Percentiles rank a stretch among this genome's conserved stretches.
Conservation (phyloP, 2,888 invertebrate species). For the Sepiola atlantica region DNA sequence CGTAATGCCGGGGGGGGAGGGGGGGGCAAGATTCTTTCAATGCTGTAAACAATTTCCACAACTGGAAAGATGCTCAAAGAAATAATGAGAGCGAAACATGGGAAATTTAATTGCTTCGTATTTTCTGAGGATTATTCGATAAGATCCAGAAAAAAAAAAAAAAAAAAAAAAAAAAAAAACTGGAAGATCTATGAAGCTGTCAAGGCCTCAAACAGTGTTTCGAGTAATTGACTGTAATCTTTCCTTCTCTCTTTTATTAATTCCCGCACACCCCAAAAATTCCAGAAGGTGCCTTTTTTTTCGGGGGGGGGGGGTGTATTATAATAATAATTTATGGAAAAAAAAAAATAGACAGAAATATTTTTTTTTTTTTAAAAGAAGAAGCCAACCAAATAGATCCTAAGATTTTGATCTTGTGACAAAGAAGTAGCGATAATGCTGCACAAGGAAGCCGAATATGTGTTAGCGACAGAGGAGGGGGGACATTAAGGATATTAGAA, state of each 20-base stretch:
- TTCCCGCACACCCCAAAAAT: not conserved
- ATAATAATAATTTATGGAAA: too few relatives aligned
- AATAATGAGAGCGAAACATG: not conserved
- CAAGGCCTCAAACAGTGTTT: not conserved
- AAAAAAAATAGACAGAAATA: not conserved
- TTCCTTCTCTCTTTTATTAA: not conserved
- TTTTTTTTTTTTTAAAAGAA: not conserved
- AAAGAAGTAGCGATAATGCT: not conserved
- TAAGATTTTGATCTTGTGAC: not conserved
- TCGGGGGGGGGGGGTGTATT: not conserved
- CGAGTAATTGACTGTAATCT: slow-evolving; percentile 1
- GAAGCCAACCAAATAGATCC: not conserved
- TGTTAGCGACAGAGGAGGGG: not conserved
- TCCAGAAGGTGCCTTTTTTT: not conserved
- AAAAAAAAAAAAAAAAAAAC: too few relatives aligned
- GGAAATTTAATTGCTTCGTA: not conserved
- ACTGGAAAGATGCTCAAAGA: not conserved
- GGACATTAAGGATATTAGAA: not conserved
- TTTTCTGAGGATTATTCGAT: not conserved
- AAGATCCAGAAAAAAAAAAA: not conserved
- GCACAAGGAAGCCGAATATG: too few relatives aligned
- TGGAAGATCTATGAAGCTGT: not conserved
- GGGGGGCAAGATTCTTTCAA: not conserved
- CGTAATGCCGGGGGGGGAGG: too few relatives aligned
- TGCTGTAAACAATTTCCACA: not conserved